A percentile compares a stretch with the other conserved stretches of the same genome.
These are phyloP conservation scores for Zosterops borbonicus DNA, from an alignment of 2,113 vertebrate genomes.

Conservation along the genomic window DNA sequence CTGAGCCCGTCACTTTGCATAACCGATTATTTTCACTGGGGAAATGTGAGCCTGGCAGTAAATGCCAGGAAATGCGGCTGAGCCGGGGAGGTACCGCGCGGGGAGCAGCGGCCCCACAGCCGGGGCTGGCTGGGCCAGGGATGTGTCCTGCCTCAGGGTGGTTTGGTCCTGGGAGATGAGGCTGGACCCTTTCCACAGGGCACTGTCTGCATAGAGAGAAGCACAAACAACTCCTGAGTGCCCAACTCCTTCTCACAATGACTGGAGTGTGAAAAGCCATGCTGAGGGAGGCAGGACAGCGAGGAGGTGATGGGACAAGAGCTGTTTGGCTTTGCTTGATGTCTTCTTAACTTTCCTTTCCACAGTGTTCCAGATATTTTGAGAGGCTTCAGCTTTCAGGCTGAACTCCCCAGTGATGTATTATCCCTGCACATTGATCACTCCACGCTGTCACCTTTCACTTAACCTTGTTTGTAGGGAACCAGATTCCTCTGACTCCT, in stretches of 20 bases:
- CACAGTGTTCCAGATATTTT: neutral
- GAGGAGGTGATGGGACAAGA: neutral
- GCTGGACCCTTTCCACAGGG: neutral
- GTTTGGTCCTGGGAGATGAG: neutral
- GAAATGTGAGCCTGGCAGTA: conserved; percentile 55
- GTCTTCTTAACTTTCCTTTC: neutral
- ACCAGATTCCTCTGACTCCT: neutral
- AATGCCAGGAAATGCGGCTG: conserved; percentile 12
- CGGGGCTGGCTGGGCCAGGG: neutral
- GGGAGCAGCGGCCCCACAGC: neutral
- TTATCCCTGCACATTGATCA: neutral
- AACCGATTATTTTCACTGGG: conserved; percentile 64
- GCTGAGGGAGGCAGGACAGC: rapidly evolving
- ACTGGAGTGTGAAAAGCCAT: neutral
- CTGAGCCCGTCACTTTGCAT: conserved; percentile 58
- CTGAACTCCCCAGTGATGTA: neutral
- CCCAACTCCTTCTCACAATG: neutral
- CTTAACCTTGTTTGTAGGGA: neutral
- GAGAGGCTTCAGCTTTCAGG: conserved; percentile 8
- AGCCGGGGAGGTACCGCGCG: neutral
- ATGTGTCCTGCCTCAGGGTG: rapidly evolving
- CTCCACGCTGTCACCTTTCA: conserved; percentile 32
- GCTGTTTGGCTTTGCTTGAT: neutral
- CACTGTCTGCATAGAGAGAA: neutral
- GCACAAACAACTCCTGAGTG: neutral